phyloP scores from a whole-genome alignment of 2,113 vertebrate genomes.

The Bombycilla garrulus region DNA sequence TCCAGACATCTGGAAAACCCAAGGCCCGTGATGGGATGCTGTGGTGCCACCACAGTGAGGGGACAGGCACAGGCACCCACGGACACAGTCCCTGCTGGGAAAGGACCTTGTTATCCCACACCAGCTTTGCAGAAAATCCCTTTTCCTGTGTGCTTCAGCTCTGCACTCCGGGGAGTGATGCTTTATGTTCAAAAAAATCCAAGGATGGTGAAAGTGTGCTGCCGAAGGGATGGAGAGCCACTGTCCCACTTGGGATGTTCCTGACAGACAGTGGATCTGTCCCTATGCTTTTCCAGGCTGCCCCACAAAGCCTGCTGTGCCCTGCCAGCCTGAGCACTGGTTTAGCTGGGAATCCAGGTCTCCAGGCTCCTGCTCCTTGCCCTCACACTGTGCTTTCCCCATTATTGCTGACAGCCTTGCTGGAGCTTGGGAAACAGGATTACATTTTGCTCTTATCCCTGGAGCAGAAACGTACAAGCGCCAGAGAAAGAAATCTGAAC shows the following conservation, averaged over 20 bases:
- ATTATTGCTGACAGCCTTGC: not conserved
- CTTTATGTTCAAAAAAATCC: not conserved
- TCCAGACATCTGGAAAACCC: not conserved
- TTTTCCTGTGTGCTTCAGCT: not conserved
- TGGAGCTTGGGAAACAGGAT: not conserved
- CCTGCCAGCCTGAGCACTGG: not conserved
- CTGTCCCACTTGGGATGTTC: not conserved
- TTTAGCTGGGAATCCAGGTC: not conserved
- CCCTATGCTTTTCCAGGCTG: not conserved
- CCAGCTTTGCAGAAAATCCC: not conserved
- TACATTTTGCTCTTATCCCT: not conserved
- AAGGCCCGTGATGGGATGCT: accelerated
- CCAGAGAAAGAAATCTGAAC: not conserved
- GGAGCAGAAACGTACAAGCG: not conserved
- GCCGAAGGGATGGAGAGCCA: not conserved
- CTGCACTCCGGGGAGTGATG: not conserved
- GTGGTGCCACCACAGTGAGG: not conserved
- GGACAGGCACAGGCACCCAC: not conserved
- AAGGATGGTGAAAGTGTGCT: not conserved
- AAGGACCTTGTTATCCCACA: not conserved
- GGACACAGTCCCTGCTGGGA: not conserved
- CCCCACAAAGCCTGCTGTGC: not conserved
- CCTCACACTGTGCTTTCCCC: not conserved
- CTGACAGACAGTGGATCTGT: not conserved
- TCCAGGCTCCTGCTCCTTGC: not conserved